phyloP scores from a whole-genome alignment of 30 jellyfish, hydroid and myxozoan genomes.

The Nemopilema nomurai region DNA sequence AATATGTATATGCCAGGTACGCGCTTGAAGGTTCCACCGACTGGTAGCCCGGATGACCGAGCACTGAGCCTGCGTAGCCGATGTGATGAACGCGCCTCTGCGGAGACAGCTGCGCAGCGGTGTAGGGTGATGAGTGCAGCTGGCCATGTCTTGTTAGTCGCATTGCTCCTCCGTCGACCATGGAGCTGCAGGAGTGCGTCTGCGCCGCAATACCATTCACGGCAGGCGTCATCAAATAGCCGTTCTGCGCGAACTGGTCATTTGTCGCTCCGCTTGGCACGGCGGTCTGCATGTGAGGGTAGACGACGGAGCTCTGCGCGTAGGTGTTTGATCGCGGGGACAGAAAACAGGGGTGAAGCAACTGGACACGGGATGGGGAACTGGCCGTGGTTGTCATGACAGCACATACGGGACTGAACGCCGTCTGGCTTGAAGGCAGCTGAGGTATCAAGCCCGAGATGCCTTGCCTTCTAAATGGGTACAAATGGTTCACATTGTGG shows the following conservation, averaged over 20 bases:
- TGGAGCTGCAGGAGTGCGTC: slow-evolving; percentile 62
- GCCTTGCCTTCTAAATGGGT: slow-evolving; percentile 65
- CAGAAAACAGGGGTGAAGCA: slow-evolving; percentile 82
- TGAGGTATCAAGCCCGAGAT: slow-evolving; percentile 54
- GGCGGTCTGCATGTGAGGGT: slow-evolving; percentile 68
- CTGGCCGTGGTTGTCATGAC: slow-evolving; percentile 76
- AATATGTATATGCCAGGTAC: slow-evolving; percentile 71
- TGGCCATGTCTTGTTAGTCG: slow-evolving; percentile 58
- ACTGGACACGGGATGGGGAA: slow-evolving; percentile 71
- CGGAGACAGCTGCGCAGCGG: slow-evolving; percentile 69
- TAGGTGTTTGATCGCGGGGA: slow-evolving; percentile 69
- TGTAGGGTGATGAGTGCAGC: slow-evolving; percentile 55
- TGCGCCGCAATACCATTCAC: slow-evolving; percentile 55
- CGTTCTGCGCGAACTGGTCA: slow-evolving; percentile 59
- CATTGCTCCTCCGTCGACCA: slow-evolving; percentile 28
- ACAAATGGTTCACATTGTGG: slow-evolving; percentile 31
- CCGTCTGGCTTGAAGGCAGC: slow-evolving; percentile 74
- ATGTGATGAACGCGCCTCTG: slow-evolving; percentile 71
- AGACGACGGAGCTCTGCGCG: slow-evolving; percentile 69
- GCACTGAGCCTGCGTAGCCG: slow-evolving; percentile 67
- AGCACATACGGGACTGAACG: slow-evolving; percentile 88
- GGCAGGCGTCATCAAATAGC: slow-evolving; percentile 59
- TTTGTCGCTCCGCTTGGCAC: slow-evolving; percentile 14
- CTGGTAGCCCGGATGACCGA: slow-evolving; percentile 48
- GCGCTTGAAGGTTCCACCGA: slow-evolving; percentile 63